Conservation (phyloP, 2,113 vertebrate species). For the Trematocara nigrifrons region DNA sequence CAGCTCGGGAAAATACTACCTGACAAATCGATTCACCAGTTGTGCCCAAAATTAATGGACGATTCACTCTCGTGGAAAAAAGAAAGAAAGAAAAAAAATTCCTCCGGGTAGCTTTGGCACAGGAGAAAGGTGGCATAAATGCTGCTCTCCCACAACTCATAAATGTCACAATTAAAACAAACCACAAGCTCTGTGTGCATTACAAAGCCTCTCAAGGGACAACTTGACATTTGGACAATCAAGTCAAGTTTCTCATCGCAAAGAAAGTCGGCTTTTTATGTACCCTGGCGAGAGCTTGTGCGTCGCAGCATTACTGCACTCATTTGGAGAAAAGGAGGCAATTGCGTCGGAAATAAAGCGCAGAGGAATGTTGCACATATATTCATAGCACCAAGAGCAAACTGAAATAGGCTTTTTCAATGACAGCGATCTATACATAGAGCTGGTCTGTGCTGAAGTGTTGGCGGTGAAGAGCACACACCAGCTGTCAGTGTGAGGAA, state of each 20-base stretch:
- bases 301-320: conserved; percentile 49
- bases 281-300: conserved; percentile 40
- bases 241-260: conserved; percentile 49
- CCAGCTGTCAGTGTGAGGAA: conserved; percentile 64
- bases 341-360: conserved; percentile 40
- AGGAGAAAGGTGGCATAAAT: conserved; percentile 25
- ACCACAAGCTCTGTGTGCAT: conserved; percentile 52
- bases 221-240: conserved; percentile 69
- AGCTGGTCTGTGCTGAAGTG: conserved; percentile 58
- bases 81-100: conserved; percentile 28
- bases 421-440: conserved; percentile 64
- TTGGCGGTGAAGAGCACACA: conserved; percentile 55
- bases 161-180: conserved; percentile 71
- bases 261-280: conserved; percentile 37
- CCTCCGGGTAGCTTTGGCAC: conserved; percentile 10
- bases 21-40: conserved; percentile 66
- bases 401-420: conserved; percentile 42
- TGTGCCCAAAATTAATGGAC: conserved; percentile 58
- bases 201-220: conserved; percentile 52
- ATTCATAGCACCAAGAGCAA: conserved; percentile 47
- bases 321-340: conserved; percentile 35
- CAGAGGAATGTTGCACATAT: conserved; percentile 34
- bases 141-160: conserved; percentile 56
- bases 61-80: conserved; percentile 30
- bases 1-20: conserved; percentile 59